Conservation (phyloP, 2,888 invertebrate species). For the Acanthosepion esculentum region DNA sequence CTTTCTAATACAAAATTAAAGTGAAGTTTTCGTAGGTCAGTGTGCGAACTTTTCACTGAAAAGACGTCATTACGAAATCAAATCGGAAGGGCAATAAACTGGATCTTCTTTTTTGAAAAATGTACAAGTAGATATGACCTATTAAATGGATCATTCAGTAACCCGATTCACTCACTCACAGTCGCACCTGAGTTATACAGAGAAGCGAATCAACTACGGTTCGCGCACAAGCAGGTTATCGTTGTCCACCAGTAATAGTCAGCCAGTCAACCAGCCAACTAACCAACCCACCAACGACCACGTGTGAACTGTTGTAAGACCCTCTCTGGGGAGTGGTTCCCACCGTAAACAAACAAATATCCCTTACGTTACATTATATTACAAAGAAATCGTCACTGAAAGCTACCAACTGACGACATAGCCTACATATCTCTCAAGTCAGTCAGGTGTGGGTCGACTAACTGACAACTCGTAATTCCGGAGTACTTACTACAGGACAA, state of each 20-base stretch:
- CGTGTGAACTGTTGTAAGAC: neutral
- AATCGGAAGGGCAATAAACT: too few species aligned
- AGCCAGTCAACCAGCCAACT: neutral
- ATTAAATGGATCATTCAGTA: neutral
- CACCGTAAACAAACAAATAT: neutral
- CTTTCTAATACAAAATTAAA: too few species aligned
- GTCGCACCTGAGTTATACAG: neutral
- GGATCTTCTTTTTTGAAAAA: neutral
- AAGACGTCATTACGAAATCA: too few species aligned
- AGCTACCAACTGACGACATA: neutral
- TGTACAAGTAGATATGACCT: neutral
- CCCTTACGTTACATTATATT: neutral
- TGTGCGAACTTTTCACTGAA: too few species aligned
- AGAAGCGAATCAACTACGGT: neutral
- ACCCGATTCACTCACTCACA: neutral
- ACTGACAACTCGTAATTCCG: neutral
- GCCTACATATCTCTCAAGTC: neutral
- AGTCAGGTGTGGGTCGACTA: conserved; percentile 20
- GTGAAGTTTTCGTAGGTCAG: too few species aligned
- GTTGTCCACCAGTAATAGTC: neutral
- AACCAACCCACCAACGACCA: neutral
- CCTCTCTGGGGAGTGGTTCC: neutral
- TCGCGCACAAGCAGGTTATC: conserved; percentile 1
- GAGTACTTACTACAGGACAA: neutral
- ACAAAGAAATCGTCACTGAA: neutral